Evolutionary conservation across 2,113 vertebrate genomes (phyloP).

Genomic region (Hippoglossus stenolepis): DNA sequence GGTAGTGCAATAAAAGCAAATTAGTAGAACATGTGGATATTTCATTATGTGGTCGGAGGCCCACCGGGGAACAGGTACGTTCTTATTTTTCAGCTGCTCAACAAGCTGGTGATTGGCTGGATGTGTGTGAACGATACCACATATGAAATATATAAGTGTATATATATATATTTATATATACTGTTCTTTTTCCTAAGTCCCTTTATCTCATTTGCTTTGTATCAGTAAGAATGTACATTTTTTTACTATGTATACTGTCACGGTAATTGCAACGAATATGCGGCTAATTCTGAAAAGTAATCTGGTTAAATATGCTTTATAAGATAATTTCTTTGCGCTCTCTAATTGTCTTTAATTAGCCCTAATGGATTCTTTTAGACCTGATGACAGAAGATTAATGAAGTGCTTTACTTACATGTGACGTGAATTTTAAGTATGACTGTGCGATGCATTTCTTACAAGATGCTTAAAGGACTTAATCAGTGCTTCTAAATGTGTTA

Average conservation of each 20-base stretch:
- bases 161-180: background rate
- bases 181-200: background rate
- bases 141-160: too few species aligned
- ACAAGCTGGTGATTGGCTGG: conserved; percentile 1
- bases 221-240: conserved; percentile 8
- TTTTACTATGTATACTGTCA: conserved; percentile 27
- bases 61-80: conserved; percentile 20
- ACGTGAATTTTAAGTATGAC: conserved; percentile 43
- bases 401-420: conserved; percentile 42
- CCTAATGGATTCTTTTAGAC: conserved; percentile 65
- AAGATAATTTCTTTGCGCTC: conserved; percentile 46
- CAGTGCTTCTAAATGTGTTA: conserved; percentile 10
- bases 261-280: conserved; percentile 31
- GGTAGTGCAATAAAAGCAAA: conserved; percentile 69
- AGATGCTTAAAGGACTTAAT: background rate
- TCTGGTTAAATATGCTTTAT: conserved; percentile 49
- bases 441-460: background rate
- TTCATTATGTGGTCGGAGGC: conserved; percentile 57
- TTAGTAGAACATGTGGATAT: conserved; percentile 60
- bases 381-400: conserved; percentile 61
- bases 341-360: conserved; percentile 67
- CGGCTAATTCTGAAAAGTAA: conserved; percentile 27
- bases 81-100: background rate
- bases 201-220: conserved; percentile 22
- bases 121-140: conserved; percentile 4